Base-by-base conservation (phyloP, 2,113 vertebrate genomes). In the Todiramphus chloris region DNA sequence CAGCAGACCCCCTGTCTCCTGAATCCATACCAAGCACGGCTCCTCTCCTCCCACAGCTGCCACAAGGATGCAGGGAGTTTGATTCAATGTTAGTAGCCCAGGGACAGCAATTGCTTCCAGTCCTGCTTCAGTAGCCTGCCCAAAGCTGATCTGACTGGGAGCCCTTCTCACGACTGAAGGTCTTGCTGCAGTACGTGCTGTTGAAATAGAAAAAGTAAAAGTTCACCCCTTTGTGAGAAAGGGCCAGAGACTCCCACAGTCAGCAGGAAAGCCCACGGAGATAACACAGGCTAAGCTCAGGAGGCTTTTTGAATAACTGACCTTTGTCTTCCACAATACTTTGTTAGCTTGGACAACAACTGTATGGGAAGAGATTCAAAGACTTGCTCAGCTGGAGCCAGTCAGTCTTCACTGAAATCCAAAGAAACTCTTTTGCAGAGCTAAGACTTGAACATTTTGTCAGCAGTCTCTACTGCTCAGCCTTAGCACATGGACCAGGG, bases 21-120 rank as follows among this genome's bases (percentile, higher is more conserved):
- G 46, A 51, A 56, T 74, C 25, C 6, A 0, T 17, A 18, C 2
- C 0, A 0, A 62, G 63, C 2, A 15, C 15, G 67, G 53, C 8
- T 75, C 21, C 53, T n/a, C 20, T 58, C 35, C 81, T 46, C 33
- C 37, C 44, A 5, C 0, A 1, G 0, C 63, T 62, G n/a, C 27
- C 87, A 64, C 11, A 3, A 37, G 12, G 1, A 25, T 2, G 11
- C 33, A 44, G 70, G 12, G 10, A 66, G 28, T 28, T 56, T 6
- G 30, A 13, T n/a, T 30, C 67, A n/a, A 44, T 31, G 6, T 17
- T 15, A 50, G 27, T 7, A 75, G 67, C 59, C 67, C 35, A 76
- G 44, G 37, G 33, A 35, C 74, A 70, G 4, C 4, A 23, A 23
- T 1, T 53, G 13, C 37, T 85, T 41, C 39, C 48, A 79, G 31